Conservation (phyloP, 2,797 vertebrate genomes). For the Arnoldichthys spilopterus region DNA sequence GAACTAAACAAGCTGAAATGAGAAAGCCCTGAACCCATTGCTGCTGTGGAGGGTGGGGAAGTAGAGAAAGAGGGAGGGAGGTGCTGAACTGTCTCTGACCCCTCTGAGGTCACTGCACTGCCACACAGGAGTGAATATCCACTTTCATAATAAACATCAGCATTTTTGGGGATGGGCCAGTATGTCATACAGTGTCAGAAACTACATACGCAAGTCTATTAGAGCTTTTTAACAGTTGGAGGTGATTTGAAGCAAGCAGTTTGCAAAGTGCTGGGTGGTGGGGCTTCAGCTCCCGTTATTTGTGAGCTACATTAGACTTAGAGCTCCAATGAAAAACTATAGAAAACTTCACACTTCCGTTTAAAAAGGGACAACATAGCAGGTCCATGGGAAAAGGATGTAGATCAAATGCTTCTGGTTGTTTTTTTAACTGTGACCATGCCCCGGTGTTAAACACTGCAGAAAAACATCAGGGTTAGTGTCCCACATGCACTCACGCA, state of each 20-base stretch:
- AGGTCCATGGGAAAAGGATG: not conserved
- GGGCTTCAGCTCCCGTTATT: not conserved
- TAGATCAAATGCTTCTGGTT: not conserved
- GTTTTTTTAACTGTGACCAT: too few relatives aligned
- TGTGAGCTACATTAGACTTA: not conserved
- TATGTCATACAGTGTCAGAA: slow-evolving; percentile 61
- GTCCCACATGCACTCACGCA: slow-evolving; percentile 68
- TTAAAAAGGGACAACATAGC: not conserved
- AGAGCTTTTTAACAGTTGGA: too few relatives aligned
- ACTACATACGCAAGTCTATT: too few relatives aligned
- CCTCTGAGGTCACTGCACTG: slow-evolving; percentile 65
- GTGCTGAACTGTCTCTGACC: slow-evolving; percentile 76
- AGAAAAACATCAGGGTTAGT: not conserved
- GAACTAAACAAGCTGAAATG: too few relatives aligned
- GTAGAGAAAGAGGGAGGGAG: slow-evolving; percentile 11
- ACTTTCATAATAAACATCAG: slow-evolving; percentile 70
- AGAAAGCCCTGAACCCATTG: too few relatives aligned
- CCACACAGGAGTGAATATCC: slow-evolving; percentile 71
- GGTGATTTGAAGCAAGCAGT: too few relatives aligned
- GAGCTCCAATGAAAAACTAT: too few relatives aligned
- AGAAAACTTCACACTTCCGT: too few relatives aligned
- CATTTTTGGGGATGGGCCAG: slow-evolving; percentile 68
- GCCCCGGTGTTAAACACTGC: not conserved
- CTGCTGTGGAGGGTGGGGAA: not conserved
- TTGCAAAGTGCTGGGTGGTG: too few relatives aligned